These are phyloP conservation scores for Apodemia duryi DNA, from an alignment of 2,888 invertebrate species.

Conservation along the genomic window DNA sequence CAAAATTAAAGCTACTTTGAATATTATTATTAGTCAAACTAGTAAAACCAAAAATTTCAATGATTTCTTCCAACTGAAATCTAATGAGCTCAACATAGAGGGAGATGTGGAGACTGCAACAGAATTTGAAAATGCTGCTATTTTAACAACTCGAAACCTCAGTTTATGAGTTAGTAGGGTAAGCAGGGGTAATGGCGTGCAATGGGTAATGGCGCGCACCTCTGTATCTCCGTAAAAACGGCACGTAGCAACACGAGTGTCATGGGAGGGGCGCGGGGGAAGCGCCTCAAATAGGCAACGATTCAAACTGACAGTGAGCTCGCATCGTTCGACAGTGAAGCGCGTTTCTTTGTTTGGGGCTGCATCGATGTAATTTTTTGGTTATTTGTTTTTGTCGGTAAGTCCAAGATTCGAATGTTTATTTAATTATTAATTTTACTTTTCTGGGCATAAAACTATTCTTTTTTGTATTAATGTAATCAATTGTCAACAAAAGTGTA, in stretches of 20 bases:
- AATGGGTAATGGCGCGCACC: conserved; percentile 17
- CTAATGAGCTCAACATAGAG: no score
- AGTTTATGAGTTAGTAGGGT: no score
- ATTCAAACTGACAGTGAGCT: conserved; percentile 19
- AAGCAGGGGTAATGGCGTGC: conserved; percentile 19
- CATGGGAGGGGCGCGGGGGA: not conserved
- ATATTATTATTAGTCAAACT: no score
- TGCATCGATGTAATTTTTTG: conserved; percentile 24
- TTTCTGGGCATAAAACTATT: not conserved
- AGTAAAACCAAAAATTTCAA: no score
- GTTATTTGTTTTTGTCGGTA: conserved; percentile 20
- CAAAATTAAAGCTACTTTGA: no score
- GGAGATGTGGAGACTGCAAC: no score
- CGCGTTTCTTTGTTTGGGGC: conserved; percentile 28
- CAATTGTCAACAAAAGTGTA: not conserved
- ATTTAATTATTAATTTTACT: not conserved
- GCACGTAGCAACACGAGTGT: no score
- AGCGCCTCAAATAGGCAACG: conserved; percentile 18
- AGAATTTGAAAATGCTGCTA: no score
- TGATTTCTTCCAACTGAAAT: no score
- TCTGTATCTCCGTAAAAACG: no score
- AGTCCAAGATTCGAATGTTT: not conserved
- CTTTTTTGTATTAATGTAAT: not conserved
- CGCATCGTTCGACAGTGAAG: conserved; percentile 26
- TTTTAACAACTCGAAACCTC: no score